Percentiles rank a stretch among this genome's conserved stretches.
These are phyloP conservation scores for Paralvinella palmiformis DNA, from an alignment of 1,140 invertebrate species.

Conservation along the genomic window DNA sequence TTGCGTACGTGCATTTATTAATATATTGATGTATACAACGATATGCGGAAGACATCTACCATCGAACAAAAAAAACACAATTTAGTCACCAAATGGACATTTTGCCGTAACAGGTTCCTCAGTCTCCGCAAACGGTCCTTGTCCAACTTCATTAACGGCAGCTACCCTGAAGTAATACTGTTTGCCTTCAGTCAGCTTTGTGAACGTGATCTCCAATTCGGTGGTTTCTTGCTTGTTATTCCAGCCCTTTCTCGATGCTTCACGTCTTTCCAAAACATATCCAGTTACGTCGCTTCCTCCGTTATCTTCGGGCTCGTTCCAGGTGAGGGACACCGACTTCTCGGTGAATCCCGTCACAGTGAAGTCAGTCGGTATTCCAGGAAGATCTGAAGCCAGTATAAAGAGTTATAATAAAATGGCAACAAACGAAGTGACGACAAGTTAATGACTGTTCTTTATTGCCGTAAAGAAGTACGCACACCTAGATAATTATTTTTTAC, in stretches of 20 bases:
- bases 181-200: conserved; percentile 70
- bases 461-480: too few species aligned
- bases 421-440: too few species aligned
- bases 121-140: conserved; percentile 78
- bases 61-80: not conserved
- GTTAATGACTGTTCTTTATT: too few species aligned
- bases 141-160: conserved; percentile 94
- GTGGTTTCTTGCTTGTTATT: conserved; percentile 34
- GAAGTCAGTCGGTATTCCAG: conserved; percentile 18
- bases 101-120: conserved; percentile 78
- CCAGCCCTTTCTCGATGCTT: conserved; percentile 82
- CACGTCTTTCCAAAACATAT: conserved; percentile 91
- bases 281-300: conserved; percentile 92
- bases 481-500: too few species aligned
- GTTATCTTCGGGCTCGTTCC: conserved; percentile 61
- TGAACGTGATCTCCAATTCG: conserved; percentile 56
- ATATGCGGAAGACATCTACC: not conserved
- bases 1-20: too few species aligned
- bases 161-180: conserved; percentile 92
- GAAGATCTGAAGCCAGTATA: conserved; percentile 13
- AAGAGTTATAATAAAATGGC: too few species aligned
- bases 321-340: conserved; percentile 5
- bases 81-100: conserved; percentile 85
- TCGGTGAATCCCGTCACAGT: conserved; percentile 12
- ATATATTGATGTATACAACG: too few species aligned